Conservation (phyloP, 2,888 invertebrate genomes). For the Sclerodermus sp. region DNA sequence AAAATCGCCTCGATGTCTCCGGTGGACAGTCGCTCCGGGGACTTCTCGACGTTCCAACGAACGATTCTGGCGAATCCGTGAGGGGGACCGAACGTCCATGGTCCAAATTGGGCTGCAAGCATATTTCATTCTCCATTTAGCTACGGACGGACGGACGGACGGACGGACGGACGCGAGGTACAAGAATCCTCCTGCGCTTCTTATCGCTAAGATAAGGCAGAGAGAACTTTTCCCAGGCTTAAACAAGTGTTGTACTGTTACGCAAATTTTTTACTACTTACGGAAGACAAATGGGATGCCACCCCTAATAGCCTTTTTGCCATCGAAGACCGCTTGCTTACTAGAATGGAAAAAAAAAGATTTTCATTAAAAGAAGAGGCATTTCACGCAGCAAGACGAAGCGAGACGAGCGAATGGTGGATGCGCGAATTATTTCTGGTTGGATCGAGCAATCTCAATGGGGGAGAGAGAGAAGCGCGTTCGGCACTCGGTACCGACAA, state of each 20-base stretch:
- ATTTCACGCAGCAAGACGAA: conserved; percentile 13
- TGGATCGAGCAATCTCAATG: too few species aligned
- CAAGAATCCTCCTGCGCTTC: too few species aligned
- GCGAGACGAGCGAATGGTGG: too few species aligned
- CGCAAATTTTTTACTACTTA: conserved; percentile 64
- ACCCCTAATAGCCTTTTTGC: conserved; percentile 93
- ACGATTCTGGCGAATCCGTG: conserved; percentile 95
- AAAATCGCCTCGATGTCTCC: conserved; percentile 92
- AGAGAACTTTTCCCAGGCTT: background rate
- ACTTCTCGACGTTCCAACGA: conserved; percentile 88
- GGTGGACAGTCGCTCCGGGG: conserved; percentile 83
- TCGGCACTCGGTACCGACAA: too few species aligned
- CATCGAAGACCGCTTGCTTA: conserved; percentile 94
- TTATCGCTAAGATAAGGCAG: background rate
- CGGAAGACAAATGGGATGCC: conserved; percentile 97
- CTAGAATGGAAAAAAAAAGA: conserved; percentile 62
- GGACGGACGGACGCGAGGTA: too few species aligned
- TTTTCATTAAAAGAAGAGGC: conserved; percentile 4
- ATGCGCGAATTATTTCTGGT: too few species aligned
- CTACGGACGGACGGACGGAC: too few species aligned
- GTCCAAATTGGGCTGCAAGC: conserved; percentile 86
- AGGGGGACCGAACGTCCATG: conserved; percentile 93
- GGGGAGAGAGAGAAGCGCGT: too few species aligned
- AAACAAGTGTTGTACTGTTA: background rate
- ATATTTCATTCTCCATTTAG: too few species aligned